Conservation (phyloP, 2,113 vertebrate species). For the Drymodes brunneopygia region DNA sequence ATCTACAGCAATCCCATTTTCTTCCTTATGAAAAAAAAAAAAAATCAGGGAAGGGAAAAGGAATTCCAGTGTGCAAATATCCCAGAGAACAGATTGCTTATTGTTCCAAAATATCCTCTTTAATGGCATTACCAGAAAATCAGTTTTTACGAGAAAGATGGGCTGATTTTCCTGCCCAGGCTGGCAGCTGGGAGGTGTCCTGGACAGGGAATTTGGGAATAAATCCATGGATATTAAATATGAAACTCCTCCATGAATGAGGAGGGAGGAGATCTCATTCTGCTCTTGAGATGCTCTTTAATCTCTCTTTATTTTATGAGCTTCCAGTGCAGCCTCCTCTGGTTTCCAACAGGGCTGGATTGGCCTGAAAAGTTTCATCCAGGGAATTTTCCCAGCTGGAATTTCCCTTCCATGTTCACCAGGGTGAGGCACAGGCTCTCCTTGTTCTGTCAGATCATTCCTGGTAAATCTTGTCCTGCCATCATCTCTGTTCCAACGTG, state of each 20-base stretch:
- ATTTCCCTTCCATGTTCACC: neutral
- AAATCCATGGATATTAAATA: neutral
- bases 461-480: neutral
- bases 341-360: neutral
- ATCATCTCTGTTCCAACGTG: accelerated
- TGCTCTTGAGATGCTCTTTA: neutral
- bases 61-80: neutral
- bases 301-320: neutral
- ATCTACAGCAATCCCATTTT: neutral
- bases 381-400: neutral
- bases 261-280: neutral
- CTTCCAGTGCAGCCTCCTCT: neutral
- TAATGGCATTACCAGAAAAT: conserved; percentile 62
- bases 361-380: neutral
- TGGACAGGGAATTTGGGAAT: neutral
- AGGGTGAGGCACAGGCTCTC: neutral
- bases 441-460: neutral
- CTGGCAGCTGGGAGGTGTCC: conserved; percentile 48
- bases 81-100: conserved; percentile 39
- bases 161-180: conserved; percentile 30
- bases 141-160: conserved; percentile 19
- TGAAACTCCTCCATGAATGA: neutral
- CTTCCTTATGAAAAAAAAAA: neutral
- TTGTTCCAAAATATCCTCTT: conserved; percentile 2
- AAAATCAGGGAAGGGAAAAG: neutral